Evolutionary conservation across 2,113 vertebrate genomes (phyloP).

Genomic region (Lethenteron reissneri): DNA sequence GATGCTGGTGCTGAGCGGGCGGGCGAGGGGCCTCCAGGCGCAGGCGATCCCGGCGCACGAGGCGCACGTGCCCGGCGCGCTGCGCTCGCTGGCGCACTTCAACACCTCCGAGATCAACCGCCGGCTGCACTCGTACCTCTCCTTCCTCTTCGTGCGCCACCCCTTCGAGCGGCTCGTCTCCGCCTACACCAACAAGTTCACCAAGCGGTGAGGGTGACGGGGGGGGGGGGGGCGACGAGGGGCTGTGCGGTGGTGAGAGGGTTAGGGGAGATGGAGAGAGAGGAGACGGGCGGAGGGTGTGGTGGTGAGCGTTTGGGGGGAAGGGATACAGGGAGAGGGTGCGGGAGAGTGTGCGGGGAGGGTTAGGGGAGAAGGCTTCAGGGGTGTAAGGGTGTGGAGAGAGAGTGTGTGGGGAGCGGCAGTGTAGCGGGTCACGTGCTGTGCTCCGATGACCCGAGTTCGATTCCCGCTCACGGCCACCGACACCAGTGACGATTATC

Average conservation of each 20-base stretch:
- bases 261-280: background rate
- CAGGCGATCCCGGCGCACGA: slow-evolving; percentile 47
- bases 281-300: background rate
- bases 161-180: slow-evolving; percentile 79
- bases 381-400: background rate
- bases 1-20: slow-evolving; percentile 55
- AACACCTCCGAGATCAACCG: slow-evolving; percentile 46
- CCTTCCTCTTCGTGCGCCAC: slow-evolving; percentile 72
- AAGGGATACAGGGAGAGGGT: background rate
- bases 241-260: background rate
- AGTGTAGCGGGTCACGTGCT: background rate
- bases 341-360: background rate
- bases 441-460: background rate
- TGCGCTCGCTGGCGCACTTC: slow-evolving; percentile 52
- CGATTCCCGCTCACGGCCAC: background rate
- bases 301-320: background rate
- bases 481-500: background rate
- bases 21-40: slow-evolving; percentile 32
- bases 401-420: background rate
- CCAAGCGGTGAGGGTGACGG: slow-evolving; percentile 9
- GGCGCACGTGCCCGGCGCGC: slow-evolving; percentile 44
- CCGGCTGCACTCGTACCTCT: slow-evolving; percentile 62
- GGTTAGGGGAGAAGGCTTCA: background rate
- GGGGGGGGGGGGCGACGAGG: background rate
- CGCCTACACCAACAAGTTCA: slow-evolving; percentile 73